Conservation (phyloP, 1,140 invertebrate genomes). For the Heliconius melpomene region DNA sequence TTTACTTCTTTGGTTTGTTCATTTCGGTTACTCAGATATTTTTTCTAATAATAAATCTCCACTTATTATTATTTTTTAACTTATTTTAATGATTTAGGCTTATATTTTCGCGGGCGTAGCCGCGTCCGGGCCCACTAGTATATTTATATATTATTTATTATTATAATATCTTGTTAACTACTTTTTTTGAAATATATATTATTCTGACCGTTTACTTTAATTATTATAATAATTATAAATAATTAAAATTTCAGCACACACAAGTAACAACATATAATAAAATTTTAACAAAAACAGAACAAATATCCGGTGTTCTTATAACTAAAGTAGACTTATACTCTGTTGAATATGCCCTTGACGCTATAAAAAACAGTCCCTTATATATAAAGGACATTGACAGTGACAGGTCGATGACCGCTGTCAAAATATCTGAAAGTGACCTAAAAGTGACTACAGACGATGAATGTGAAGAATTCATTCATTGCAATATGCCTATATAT, state of each 20-base stretch:
- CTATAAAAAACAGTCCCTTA: conserved; percentile 29
- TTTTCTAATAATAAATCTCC: too few species aligned
- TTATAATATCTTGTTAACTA: too few species aligned
- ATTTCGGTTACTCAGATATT: too few species aligned
- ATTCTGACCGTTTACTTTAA: too few species aligned
- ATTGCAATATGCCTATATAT: conserved; percentile 64
- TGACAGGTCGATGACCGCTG: neutral
- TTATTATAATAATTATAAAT: too few species aligned
- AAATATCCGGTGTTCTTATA: conserved; percentile 52
- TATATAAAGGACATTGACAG: conserved; percentile 4
- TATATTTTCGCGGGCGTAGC: too few species aligned
- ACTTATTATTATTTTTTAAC: too few species aligned
- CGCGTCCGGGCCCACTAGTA: too few species aligned
- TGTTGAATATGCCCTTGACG: conserved; percentile 27
- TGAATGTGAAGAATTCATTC: conserved; percentile 49
- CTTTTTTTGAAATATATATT: too few species aligned
- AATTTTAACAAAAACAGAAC: conserved; percentile 15
- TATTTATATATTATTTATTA: too few species aligned
- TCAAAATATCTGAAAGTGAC: conserved; percentile 19
- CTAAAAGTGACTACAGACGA: conserved; percentile 25
- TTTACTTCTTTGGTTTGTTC: too few species aligned
- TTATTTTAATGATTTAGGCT: too few species aligned
- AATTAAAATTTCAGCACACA: conserved; percentile 53
- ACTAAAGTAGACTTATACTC: conserved; percentile 54
- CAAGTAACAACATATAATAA: conserved; percentile 53